phyloP scores from a whole-genome alignment of 1,140 invertebrate genomes.

The Neotoxoptera formosana region DNA sequence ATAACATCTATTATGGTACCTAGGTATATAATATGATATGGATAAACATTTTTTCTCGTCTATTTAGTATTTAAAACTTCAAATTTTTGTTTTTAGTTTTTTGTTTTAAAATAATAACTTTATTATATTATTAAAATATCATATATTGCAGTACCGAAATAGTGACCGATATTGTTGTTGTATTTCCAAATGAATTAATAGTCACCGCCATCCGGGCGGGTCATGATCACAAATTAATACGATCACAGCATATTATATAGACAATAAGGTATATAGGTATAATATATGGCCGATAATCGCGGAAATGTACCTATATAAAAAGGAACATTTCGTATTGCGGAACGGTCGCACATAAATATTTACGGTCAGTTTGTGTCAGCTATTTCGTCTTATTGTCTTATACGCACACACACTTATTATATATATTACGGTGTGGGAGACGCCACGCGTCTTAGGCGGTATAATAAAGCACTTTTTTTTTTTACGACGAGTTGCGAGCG shows the following conservation, averaged over 20 bases:
- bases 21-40: no score
- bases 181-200: not conserved
- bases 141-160: no score
- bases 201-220: not conserved
- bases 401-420: not conserved
- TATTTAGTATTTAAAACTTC: no score
- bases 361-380: not conserved
- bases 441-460: not conserved
- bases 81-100: no score
- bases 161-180: not conserved
- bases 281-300: not conserved
- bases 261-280: not conserved
- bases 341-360: not conserved
- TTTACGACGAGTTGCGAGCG: not conserved
- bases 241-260: not conserved
- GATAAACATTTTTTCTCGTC: no score
- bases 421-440: not conserved
- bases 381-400: constrained; percentile 17
- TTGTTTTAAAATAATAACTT: no score
- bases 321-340: not conserved
- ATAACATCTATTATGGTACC: no score
- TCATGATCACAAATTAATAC: not conserved
- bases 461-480: constrained; percentile 12
- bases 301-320: not conserved
- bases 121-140: no score